Base-by-base conservation (phyloP, 2,113 vertebrate species). In the Brachyhypopomus gauderio region DNA sequence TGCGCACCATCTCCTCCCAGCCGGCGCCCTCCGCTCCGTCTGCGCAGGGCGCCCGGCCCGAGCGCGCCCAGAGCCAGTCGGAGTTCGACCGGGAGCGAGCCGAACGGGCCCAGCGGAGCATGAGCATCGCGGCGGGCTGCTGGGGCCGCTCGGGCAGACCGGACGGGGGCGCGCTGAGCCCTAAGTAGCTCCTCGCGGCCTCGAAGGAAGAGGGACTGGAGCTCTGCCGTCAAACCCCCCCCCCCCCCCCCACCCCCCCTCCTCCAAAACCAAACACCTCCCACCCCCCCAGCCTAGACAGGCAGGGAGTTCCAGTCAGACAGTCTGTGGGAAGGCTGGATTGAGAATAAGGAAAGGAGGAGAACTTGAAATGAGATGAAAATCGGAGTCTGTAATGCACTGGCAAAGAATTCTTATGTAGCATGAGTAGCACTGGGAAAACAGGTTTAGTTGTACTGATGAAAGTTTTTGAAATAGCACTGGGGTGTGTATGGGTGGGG, bases 71-170 rank as follows among this genome's bases (percentile, higher is more conserved):
- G 88, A 96, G 95, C 93, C 97, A 97, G 89, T 96, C 93, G 0
- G 97, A 98, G 48, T 12, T 91, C 7, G 96, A 96, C 82, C 92
- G 94, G 30, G 95, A 97, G 4, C 89, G 92, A 30, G 71, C 88
- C 0, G 94, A 95, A 22, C 93, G 95, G 1, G 91, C 94, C 78
- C 96, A 96, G 83, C 94, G 98, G 84, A 98, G 97, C 87, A 95
- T 98, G 96, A 99, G 97, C 77, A 88, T 98, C 6, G 97, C 98
- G 0, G 95, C 96, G 0, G 95, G 96, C 25, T 99, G 97, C 92
- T 99, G 97, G 96, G 97, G 97, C n/a, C 95, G 97, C 3, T 92
- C 92, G 58, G 63, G 93, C 0, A 95, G 92, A 75, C 94, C 95
- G 14, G 92, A 91, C 59, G 89, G 90, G 17, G 89, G 87, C 8